A percentile compares a stretch with the other conserved stretches of the same genome.
These are phyloP conservation scores for Phainopepla nitens DNA, from an alignment of 2,113 vertebrate species.

Conservation along the genomic window DNA sequence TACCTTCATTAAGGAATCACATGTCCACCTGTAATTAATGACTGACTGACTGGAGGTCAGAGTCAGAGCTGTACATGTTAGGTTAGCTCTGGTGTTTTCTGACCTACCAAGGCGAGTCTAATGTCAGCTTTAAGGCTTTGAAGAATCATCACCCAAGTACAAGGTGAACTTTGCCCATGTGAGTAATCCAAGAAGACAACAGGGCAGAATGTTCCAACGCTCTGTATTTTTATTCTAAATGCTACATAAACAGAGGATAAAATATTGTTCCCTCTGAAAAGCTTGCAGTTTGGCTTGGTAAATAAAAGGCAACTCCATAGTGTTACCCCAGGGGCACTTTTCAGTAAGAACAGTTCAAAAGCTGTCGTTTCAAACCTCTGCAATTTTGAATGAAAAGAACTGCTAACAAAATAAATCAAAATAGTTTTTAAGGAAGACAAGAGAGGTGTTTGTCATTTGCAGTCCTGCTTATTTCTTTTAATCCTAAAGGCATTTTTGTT, in stretches of 20 bases:
- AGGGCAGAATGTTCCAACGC: not conserved
- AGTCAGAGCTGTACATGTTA: not conserved
- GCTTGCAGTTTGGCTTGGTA: not conserved
- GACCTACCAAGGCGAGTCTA: not conserved
- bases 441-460: not conserved
- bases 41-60: not conserved
- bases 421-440: not conserved
- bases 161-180: fast-evolving
- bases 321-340: not conserved
- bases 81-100: not conserved
- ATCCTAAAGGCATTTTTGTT: not conserved
- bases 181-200: not conserved
- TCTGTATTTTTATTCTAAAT: not conserved
- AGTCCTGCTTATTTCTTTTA: not conserved
- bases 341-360: not conserved
- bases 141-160: not conserved
- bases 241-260: not conserved
- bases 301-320: not conserved
- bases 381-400: conserved; percentile 14
- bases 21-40: not conserved
- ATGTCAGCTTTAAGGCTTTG: not conserved
- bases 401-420: not conserved
- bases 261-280: not conserved
- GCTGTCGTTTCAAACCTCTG: conserved; percentile 6
- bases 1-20: not conserved